phyloP scores from a whole-genome alignment of 2,888 invertebrate genomes.

The Pterobdella sp. region DNA sequence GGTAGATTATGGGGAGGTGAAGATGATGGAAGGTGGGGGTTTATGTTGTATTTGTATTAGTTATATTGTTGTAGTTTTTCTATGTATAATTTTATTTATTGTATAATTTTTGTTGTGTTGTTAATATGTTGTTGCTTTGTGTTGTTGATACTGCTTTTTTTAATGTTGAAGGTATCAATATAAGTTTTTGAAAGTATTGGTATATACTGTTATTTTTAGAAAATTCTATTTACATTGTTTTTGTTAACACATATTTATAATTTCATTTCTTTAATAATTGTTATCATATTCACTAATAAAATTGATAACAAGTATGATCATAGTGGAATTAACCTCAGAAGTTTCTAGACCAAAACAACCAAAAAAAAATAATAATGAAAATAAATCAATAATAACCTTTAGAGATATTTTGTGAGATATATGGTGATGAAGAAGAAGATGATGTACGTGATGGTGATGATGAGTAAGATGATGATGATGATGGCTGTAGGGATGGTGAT shows the following conservation, averaged over 20 bases:
- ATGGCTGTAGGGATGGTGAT: background rate
- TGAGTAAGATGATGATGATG: background rate
- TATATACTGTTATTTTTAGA: too few relatives aligned
- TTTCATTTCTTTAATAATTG: background rate
- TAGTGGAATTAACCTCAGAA: background rate
- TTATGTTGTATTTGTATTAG: too few relatives aligned
- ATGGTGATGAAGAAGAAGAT: background rate
- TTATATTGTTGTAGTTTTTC: too few relatives aligned
- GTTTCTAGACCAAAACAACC: background rate
- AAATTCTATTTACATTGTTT: too few relatives aligned
- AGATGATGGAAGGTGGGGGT: too few relatives aligned
- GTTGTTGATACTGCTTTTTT: too few relatives aligned
- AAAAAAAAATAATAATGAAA: background rate
- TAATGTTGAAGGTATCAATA: too few relatives aligned
- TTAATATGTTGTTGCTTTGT: too few relatives aligned
- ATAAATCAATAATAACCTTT: background rate
- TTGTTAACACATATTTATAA: too few relatives aligned
- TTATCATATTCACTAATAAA: background rate
- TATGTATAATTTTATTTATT: too few relatives aligned
- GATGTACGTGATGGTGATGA: background rate
- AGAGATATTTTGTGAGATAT: background rate
- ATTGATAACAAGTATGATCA: background rate
- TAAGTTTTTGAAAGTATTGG: too few relatives aligned
- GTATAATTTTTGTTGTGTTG: too few relatives aligned
- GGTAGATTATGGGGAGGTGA: slow-evolving; percentile 9